Evolutionary conservation across 2,797 vertebrate species (phyloP).

Genomic region (Chelonia mydas): DNA sequence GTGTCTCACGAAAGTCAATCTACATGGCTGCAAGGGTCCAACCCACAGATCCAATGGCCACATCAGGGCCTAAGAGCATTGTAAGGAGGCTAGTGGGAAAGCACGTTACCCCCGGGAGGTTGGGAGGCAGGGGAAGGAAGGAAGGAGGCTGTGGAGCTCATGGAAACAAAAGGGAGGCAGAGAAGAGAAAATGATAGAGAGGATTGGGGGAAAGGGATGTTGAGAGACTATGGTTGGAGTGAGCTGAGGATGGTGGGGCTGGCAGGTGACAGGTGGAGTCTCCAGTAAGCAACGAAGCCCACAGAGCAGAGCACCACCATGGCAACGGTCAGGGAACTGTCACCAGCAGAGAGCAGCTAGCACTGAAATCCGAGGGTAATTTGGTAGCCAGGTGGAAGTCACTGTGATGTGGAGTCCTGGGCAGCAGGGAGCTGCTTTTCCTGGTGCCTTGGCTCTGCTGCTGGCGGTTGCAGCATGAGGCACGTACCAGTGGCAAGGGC

Average conservation of each 20-base stretch:
- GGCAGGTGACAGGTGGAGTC: not conserved
- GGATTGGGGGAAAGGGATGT: not conserved
- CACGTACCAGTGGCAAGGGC: too few species aligned
- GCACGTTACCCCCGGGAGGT: too few species aligned
- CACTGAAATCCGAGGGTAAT: not conserved
- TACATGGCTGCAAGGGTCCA: not conserved
- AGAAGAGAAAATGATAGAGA: not conserved
- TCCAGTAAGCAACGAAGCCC: not conserved
- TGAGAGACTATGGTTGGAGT: not conserved
- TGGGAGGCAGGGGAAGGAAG: not conserved
- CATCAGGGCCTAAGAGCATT: too few species aligned
- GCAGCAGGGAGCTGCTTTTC: not conserved
- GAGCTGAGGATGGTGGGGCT: not conserved
- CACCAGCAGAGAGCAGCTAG: not conserved
- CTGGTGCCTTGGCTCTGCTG: not conserved
- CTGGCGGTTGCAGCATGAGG: not conserved
- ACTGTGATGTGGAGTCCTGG: not conserved
- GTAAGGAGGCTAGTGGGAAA: too few species aligned
- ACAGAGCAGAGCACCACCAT: too few species aligned
- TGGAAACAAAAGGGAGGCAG: not conserved
- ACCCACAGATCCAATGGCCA: not conserved
- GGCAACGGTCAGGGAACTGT: not conserved
- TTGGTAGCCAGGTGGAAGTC: not conserved
- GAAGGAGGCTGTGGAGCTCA: not conserved
- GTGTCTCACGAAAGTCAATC: constrained; percentile 28